Evolutionary conservation across 2,888 invertebrate species (phyloP), one percentile per base, ranked within the genome.

Genomic region (Polydrusus cervinus): DNA sequence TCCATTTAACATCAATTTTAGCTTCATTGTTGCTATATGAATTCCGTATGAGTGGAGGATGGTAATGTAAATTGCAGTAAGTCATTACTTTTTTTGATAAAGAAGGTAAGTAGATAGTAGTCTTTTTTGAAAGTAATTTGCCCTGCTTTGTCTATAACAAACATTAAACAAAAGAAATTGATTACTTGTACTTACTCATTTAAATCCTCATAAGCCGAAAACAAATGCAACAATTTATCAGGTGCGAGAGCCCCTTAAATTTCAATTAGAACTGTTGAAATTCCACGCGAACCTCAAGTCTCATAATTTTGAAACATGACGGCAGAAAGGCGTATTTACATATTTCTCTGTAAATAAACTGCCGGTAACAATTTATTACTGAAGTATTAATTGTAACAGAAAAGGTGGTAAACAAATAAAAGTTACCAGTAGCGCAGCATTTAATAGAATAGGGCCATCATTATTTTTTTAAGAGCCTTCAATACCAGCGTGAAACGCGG

Each of bases 281-380:
- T 83, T 83, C 81, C 79, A 78, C 77, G 80, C 79, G 77, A 78
- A 81, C 83, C 83, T 80, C 81, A 78, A 80, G 81, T 80, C 81
- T 80, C 45, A 84, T 84, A 83, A 83, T 82, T 83, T 81, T 79
- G 80, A 82, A 83, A 82, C 81, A 82, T 81, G 82, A 82, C 82
- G 80, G 78, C 80, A 81, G 81, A 78, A 79, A 81, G 80, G 78
- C 81, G 79, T 83, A 82, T 83, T 84, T 84, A 84, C 84, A 84
- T 84, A 84, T 84, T 84, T 60, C 82, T 79, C 80, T 81, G 78
- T 84, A 82, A 82, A 82, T 81, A 83, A 83, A 84, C 81, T 84
- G 83, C 82, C 81, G 81, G 81, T 82, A 84, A 84, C 84, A 84
- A 85, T 85, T 85, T 85, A 84, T 83, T 82, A 79, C 82, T 81